Base-by-base conservation (phyloP, 1,140 invertebrate genomes). In the Brachionus rotundiformis region DNA sequence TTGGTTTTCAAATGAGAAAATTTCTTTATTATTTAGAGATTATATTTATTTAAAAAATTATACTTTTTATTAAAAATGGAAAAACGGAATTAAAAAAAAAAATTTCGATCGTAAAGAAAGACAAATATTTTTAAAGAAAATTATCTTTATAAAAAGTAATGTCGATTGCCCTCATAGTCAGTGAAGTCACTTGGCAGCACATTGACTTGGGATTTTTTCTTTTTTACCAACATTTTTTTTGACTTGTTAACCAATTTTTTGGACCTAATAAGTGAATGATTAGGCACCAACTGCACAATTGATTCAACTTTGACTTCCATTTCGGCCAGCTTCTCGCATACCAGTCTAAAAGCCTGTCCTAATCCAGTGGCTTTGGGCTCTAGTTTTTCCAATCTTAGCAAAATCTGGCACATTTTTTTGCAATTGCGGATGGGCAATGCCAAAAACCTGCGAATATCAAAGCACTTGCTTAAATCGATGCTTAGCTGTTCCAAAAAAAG, bases 211-310 rank as follows among this genome's bases (percentile, higher is more conserved):
- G 27, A 33, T 29, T 29, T 29, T 63, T 68, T 68, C 19, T 31
- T 27, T 68, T 68, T 68, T 27, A 68, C 63, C 27, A 68, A 16
- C 31, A 68, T 5, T n/a, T 33, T 68, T 19, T 33, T 68, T 16
- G 63, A 68, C 10, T 68, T 68, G n/a, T 68, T 68, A 16, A 68
- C 63, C 29, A 68, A 68, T 16, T 68, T 31, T 68, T 16, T 68
- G 8, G 63, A 68, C 0, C 29, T 23, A 33, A 68, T 33, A 13
- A 68, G 31, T 5, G 63, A 68, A 5, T 63, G 23, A 11, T 31
- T 63, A 0, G 23, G 59, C 29, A 63, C 59, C 25, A 27, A 8
- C 11, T 11, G 27, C 13, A 33, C n/a, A 13, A 33, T 68, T 33
- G 63, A 33, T 33, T 68, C 27, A 33, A 68, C 63, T 31, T 31